Conservation (phyloP, 1,140 invertebrate species). For the Pseudoatta argentina region DNA sequence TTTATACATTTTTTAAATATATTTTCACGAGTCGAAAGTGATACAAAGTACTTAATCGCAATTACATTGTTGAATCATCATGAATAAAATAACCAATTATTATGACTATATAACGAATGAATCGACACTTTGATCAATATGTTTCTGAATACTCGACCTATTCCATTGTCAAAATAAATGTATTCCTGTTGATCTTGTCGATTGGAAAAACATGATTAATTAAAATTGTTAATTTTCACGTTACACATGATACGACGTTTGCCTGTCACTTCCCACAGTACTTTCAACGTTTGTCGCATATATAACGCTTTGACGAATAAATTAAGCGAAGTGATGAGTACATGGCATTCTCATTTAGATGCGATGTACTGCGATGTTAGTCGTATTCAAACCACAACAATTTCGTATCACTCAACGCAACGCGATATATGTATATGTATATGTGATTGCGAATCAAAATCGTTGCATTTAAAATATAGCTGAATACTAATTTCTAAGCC, state of each 20-base stretch:
- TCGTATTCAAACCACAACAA: too few relatives aligned
- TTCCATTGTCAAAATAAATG: not conserved
- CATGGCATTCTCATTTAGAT: not conserved
- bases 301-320: not conserved
- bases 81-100: not conserved
- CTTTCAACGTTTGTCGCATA: not conserved
- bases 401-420: too few relatives aligned
- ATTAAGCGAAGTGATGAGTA: not conserved
- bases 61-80: too few relatives aligned
- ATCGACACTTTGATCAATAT: not conserved
- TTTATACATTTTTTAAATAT: too few relatives aligned
- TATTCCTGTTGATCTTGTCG: not conserved
- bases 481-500: too few relatives aligned
- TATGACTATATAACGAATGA: not conserved
- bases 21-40: too few relatives aligned
- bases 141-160: not conserved
- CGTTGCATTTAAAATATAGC: too few relatives aligned
- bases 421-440: too few relatives aligned
- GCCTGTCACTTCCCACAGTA: not conserved
- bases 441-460: too few relatives aligned
- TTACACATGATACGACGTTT: not conserved
- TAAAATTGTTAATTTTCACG: not conserved
- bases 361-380: not conserved
- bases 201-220: not conserved
- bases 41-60: too few relatives aligned